A percentile compares a stretch with the other conserved stretches of the same genome.
These are phyloP conservation scores for Neocrepidodera transversa DNA, from an alignment of 2,888 invertebrate genomes.

Conservation along the genomic window DNA sequence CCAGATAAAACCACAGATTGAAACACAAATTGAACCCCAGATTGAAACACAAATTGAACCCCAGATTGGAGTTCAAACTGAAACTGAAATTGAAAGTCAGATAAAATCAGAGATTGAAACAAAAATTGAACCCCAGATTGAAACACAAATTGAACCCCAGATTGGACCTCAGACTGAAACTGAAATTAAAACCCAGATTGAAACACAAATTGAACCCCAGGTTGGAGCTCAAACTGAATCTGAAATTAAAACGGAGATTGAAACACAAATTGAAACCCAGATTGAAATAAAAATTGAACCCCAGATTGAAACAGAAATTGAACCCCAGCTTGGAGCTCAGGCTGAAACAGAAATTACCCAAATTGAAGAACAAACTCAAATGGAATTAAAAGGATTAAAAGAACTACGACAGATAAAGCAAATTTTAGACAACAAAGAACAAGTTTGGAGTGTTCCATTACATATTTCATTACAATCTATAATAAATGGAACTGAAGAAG, in stretches of 20 bases:
- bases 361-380: not conserved
- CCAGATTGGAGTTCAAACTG: not conserved
- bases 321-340: not conserved
- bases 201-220: not conserved
- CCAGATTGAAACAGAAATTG: too few species aligned
- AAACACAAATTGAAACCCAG: not conserved
- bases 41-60: not conserved
- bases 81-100: not conserved
- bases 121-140: constrained; percentile 15
- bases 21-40: not conserved
- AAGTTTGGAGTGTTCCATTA: constrained; percentile 4
- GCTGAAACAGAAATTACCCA: not conserved
- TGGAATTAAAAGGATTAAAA: not conserved
- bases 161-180: not conserved
- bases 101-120: not conserved
- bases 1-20: not conserved
- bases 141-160: constrained; percentile 1
- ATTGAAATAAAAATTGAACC: not conserved
- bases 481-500: not conserved
- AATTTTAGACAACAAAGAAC: not conserved
- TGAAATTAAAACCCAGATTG: too few species aligned
- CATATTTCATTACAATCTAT: not conserved
- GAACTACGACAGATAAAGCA: not conserved
- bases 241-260: not conserved
- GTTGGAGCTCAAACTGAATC: not conserved